phyloP scores from a whole-genome alignment of 2,797 vertebrate genomes.

The Urophycis tenuis region DNA sequence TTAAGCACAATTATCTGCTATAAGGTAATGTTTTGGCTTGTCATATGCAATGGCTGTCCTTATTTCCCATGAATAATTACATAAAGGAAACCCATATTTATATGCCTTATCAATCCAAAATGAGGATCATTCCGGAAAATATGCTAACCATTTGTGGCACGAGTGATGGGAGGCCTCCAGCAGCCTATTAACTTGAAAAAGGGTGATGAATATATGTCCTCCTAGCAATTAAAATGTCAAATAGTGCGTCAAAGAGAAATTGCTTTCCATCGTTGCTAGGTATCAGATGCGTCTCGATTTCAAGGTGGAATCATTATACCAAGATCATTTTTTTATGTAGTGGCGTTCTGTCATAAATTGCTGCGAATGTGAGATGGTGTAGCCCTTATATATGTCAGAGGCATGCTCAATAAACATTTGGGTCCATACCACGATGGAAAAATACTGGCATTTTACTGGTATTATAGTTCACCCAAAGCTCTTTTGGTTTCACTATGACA shows the following conservation, averaged over 20 bases:
- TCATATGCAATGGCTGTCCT: neutral
- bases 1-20: neutral
- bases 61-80: neutral
- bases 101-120: neutral
- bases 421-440: neutral
- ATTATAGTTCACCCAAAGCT: neutral
- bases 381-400: neutral
- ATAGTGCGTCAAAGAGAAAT: neutral
- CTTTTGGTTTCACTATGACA: neutral
- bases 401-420: neutral
- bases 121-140: neutral
- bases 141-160: neutral
- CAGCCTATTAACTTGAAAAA: conserved; percentile 2
- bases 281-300: neutral
- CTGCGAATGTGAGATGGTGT: neutral
- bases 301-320: conserved; percentile 3
- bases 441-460: neutral
- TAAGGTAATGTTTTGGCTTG: neutral
- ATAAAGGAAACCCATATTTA: neutral
- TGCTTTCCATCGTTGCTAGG: neutral
- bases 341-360: neutral
- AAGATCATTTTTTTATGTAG: neutral
- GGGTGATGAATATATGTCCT: conserved; percentile 1
- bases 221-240: conserved; percentile 1
- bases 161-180: neutral